Percentiles rank a stretch among this genome's conserved stretches.
Evolutionary conservation across 1,140 invertebrate species (phyloP).

Genomic region (Conus ventricosus): DNA sequence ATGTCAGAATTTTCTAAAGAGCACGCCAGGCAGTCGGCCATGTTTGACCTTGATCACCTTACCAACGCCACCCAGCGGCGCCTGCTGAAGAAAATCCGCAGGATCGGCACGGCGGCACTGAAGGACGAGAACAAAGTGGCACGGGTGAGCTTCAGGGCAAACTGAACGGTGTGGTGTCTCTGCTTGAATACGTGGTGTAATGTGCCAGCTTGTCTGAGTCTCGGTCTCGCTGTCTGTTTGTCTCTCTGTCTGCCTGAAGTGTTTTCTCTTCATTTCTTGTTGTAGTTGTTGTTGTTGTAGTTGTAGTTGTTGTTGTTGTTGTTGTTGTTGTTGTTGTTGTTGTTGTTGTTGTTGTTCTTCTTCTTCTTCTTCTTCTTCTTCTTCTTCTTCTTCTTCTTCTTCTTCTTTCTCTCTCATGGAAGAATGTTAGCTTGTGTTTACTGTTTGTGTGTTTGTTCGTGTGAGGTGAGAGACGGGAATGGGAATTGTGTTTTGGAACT

Average conservation of each 20-base stretch:
- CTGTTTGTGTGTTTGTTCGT: too few species aligned
- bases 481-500: too few species aligned
- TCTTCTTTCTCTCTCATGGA: too few species aligned
- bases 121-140: slow-evolving; percentile 51
- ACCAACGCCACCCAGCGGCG: slow-evolving; percentile 83
- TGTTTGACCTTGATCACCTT: slow-evolving; percentile 80
- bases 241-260: too few species aligned
- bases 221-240: too few species aligned
- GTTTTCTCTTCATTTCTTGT: background rate
- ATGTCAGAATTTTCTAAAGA: slow-evolving; percentile 61
- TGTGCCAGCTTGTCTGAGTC: background rate
- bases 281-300: background rate
- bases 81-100: slow-evolving; percentile 85
- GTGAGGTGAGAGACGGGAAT: too few species aligned
- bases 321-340: background rate
- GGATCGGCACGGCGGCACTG: slow-evolving; percentile 85
- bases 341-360: background rate
- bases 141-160: slow-evolving; percentile 24
- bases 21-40: slow-evolving; percentile 59
- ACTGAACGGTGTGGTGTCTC: background rate
- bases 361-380: background rate
- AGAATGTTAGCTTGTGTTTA: too few species aligned
- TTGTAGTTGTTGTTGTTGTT: background rate
- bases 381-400: too few species aligned
- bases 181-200: background rate